Evolutionary conservation across 2,797 vertebrate species (phyloP), one percentile per base, ranked within the genome.

Genomic region (Pipistrellus nathusii): DNA sequence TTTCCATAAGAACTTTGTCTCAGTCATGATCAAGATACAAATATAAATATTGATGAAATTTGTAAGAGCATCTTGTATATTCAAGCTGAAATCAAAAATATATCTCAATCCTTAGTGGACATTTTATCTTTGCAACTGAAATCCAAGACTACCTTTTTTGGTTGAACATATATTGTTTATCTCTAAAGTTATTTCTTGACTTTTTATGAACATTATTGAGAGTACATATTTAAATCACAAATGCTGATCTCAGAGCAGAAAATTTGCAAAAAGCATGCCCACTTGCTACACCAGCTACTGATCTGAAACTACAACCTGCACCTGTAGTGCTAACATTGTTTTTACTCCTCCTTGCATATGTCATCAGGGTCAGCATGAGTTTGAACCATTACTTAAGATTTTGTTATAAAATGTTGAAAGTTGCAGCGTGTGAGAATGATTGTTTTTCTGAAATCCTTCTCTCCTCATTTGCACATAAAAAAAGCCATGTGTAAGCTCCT

Each of bases 321-420:
- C 25, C 55, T 32, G 4, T 73, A 59, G 69, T 25, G 51, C 13
- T 95, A 90, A 93, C 86, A 93, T 85, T 88, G 11, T 94, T 91
- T 95, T 97, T 83, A 89, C 32, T 93, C 92, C 78, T 18, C 35
- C 93, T 93, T 86, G 44, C 27, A 35, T 75, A n/a, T 77, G 51
- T 93, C 72, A 83, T 68, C 66, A 93, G 93, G 38, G 77, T 92
- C 85, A 48, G 55, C 20, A 62, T 82, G 55, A 76, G 59, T 77
- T 91, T 90, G 32, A 96, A 68, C 21, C 30, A 89, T 88, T 91
- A 68, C 51, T 85, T 68, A 87, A 88, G 32, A 80, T 51, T 94
- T 85, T 87, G 18, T 64, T 85, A 55, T 51, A 90, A 91, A 88
- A 90, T 53, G 53, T 83, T 94, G 53, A 21, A 77, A 68, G 41